phyloP scores from a whole-genome alignment of 2,113 vertebrate species.

The Egretta garzetta region DNA sequence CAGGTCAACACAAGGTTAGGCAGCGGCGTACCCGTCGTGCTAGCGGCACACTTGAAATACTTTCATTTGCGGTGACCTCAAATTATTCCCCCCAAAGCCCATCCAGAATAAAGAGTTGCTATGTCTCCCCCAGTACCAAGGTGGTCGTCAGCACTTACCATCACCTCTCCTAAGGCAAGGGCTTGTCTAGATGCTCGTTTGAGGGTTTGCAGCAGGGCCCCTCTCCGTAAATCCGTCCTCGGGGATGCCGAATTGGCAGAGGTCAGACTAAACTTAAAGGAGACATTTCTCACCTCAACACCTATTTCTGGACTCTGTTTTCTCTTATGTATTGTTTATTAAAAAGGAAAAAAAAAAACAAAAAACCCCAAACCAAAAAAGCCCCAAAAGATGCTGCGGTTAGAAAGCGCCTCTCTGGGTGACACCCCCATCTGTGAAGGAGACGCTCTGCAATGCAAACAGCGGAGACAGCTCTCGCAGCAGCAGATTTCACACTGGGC shows the following conservation, averaged over 20 bases:
- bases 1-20: neutral
- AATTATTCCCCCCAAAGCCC: neutral
- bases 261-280: neutral
- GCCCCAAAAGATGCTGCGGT: neutral
- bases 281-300: neutral
- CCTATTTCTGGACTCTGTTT: neutral
- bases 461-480: slow-evolving; percentile 54
- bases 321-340: neutral
- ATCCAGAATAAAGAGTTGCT: neutral
- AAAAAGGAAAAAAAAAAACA: too few relatives aligned
- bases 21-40: neutral
- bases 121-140: neutral
- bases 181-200: fast-evolving
- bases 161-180: neutral
- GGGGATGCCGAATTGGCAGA: neutral
- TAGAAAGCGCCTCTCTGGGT: neutral
- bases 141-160: fast-evolving
- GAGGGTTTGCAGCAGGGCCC: neutral
- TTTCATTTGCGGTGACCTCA: neutral
- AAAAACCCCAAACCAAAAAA: neutral
- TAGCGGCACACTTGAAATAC: fast-evolving
- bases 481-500: slow-evolving; percentile 73
- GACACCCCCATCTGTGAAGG: neutral
- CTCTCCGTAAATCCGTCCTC: neutral
- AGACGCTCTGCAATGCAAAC: neutral